Evolutionary conservation across 2,113 vertebrate species (phyloP).

Genomic region (Pelecanoides urinatrix): DNA sequence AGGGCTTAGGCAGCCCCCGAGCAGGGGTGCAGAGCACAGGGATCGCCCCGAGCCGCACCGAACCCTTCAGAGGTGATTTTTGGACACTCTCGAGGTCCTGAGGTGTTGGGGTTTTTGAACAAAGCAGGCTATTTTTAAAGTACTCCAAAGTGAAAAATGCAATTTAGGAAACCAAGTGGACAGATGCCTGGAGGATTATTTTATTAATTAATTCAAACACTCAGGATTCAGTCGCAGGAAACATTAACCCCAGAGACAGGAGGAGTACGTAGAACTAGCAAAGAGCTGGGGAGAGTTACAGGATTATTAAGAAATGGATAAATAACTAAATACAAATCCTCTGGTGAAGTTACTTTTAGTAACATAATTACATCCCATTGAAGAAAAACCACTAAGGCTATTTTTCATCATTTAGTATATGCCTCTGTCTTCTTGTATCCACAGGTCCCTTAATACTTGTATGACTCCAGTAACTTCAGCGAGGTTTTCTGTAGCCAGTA

Average conservation of each 20-base stretch:
- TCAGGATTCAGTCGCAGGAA: not conserved
- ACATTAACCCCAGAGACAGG: not conserved
- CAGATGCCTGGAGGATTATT: not conserved
- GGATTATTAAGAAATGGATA: not conserved
- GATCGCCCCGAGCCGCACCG: accelerated
- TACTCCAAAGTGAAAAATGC: not conserved
- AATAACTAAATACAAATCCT: not conserved
- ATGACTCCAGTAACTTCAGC: not conserved
- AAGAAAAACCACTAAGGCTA: not conserved
- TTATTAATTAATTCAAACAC: not conserved
- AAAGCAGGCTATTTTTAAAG: not conserved
- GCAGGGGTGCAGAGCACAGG: not conserved
- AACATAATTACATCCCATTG: not conserved
- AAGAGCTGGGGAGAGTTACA: not conserved
- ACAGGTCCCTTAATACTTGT: not conserved
- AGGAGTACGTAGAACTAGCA: not conserved
- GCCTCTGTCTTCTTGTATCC: not conserved
- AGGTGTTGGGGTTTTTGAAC: not conserved
- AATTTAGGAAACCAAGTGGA: not conserved
- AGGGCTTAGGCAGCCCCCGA: not conserved
- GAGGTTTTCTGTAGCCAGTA: not conserved
- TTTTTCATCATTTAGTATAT: not conserved
- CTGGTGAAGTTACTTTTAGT: not conserved
- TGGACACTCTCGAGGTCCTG: accelerated
- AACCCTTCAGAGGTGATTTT: not conserved